Percentiles rank a stretch among this genome's conserved stretches.
phyloP scores from a whole-genome alignment of 2,888 invertebrate species.

The Crematogaster levior region DNA sequence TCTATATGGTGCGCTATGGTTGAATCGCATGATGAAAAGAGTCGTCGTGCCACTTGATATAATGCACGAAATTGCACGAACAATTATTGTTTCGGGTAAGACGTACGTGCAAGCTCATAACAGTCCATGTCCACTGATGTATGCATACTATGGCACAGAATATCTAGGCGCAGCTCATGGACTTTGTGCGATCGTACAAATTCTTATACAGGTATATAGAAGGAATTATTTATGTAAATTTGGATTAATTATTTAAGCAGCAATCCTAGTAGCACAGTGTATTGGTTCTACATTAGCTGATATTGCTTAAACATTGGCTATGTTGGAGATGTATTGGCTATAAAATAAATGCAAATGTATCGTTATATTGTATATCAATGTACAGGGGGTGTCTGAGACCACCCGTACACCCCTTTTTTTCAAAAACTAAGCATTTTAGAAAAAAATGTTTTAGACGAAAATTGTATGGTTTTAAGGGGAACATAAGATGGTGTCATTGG shows the following conservation, averaged over 20 bases:
- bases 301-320: too few relatives aligned
- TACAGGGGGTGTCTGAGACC: too few relatives aligned
- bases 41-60: slow-evolving; percentile 86
- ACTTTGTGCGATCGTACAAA: slow-evolving; percentile 89
- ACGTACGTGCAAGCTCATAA: slow-evolving; percentile 88
- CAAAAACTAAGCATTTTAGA: too few relatives aligned
- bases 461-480: too few relatives aligned
- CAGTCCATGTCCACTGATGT: slow-evolving; percentile 91
- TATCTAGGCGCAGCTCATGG: slow-evolving; percentile 92
- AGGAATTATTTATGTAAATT: background rate
- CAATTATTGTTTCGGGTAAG: slow-evolving; percentile 91
- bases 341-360: too few relatives aligned
- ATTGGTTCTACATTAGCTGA: too few relatives aligned
- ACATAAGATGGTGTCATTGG: too few relatives aligned
- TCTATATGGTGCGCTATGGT: slow-evolving; percentile 91
- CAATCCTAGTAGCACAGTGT: too few relatives aligned
- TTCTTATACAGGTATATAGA: slow-evolving; percentile 86
- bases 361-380: too few relatives aligned
- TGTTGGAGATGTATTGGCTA: too few relatives aligned
- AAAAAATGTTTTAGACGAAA: too few relatives aligned
- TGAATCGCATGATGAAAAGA: slow-evolving; percentile 88
- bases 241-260: background rate
- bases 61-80: slow-evolving; percentile 89
- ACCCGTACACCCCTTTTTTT: too few relatives aligned
- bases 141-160: slow-evolving; percentile 91